These are phyloP conservation scores for Vultur gryphus DNA, from an alignment of 2,797 vertebrate genomes.

Conservation along the genomic window DNA sequence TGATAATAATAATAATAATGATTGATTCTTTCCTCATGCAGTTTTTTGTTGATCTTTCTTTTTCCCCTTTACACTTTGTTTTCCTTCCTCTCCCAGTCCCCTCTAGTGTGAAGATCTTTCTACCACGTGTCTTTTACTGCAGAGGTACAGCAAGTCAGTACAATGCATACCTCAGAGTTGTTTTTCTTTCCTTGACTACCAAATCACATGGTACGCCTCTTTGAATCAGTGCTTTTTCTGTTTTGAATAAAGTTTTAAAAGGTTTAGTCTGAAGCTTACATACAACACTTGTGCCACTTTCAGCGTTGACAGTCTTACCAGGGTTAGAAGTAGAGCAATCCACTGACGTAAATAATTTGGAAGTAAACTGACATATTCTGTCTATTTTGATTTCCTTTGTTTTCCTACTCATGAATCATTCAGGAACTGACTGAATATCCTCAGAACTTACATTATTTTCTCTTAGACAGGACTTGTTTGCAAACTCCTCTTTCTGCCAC, in stretches of 20 bases:
- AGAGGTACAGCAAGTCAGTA: neutral
- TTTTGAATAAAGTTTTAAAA: neutral
- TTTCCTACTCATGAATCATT: neutral
- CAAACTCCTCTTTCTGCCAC: neutral
- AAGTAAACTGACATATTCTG: neutral
- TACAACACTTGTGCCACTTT: neutral
- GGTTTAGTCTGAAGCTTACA: neutral
- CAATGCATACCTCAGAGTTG: neutral
- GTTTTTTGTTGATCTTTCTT: neutral
- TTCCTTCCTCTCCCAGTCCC: neutral
- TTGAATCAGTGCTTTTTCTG: neutral
- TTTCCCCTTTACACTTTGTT: neutral
- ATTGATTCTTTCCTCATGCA: neutral
- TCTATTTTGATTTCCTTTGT: neutral
- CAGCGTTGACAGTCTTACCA: neutral
- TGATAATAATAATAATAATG: neutral
- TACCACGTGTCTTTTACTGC: fast-evolving
- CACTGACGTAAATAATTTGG: neutral
- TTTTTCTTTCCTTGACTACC: neutral
- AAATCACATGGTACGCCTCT: neutral
- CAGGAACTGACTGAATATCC: neutral
- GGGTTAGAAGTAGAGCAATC: neutral
- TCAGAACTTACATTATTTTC: neutral
- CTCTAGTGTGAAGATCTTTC: neutral
- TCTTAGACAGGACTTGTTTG: neutral